Percentiles rank a stretch among this genome's conserved stretches.
phyloP scores from a whole-genome alignment of 2,888 invertebrate species.

The Salticus scenicus region DNA sequence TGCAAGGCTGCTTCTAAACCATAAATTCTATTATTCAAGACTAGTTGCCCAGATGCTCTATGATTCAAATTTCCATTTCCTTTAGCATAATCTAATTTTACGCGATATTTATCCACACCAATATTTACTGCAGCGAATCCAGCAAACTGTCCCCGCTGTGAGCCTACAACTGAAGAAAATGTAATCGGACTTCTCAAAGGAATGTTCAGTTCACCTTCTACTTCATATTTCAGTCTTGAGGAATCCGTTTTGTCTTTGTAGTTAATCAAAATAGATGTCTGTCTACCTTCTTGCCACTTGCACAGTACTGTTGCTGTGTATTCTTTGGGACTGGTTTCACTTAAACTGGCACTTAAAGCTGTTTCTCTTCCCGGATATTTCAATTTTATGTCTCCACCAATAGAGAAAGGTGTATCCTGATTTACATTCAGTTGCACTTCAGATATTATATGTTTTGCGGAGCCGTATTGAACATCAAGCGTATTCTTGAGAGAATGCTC shows the following conservation, averaged over 20 bases:
- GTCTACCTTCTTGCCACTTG: constrained; percentile 55
- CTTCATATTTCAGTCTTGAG: constrained; percentile 43
- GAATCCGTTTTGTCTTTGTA: constrained; percentile 57
- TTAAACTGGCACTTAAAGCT: constrained; percentile 34
- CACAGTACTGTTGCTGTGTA: constrained; percentile 37
- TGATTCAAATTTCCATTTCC: constrained; percentile 39
- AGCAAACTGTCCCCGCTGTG: constrained; percentile 32
- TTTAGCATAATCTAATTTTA: constrained; percentile 29
- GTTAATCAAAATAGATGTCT: constrained; percentile 18
- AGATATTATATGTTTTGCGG: constrained; percentile 31
- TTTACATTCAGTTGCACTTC: constrained; percentile 28
- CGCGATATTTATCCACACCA: constrained; percentile 43
- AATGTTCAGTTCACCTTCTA: constrained; percentile 46
- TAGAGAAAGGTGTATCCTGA: constrained; percentile 15
- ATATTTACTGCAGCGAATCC: constrained; percentile 32
- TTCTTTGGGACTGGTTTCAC: constrained; percentile 43
- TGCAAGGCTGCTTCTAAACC: constrained; percentile 30
- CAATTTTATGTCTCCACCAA: constrained; percentile 42
- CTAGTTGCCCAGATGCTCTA: constrained; percentile 22
- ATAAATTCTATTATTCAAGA: constrained; percentile 36
- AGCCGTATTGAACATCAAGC: constrained; percentile 50
- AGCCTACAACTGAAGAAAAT: constrained; percentile 16
- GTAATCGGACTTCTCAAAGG: constrained; percentile 37
- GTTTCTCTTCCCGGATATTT: constrained; percentile 56
- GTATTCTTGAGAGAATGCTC: constrained; percentile 39